Conservation (phyloP, 2,113 vertebrate genomes). For the Amblyopsis rosae region DNA sequence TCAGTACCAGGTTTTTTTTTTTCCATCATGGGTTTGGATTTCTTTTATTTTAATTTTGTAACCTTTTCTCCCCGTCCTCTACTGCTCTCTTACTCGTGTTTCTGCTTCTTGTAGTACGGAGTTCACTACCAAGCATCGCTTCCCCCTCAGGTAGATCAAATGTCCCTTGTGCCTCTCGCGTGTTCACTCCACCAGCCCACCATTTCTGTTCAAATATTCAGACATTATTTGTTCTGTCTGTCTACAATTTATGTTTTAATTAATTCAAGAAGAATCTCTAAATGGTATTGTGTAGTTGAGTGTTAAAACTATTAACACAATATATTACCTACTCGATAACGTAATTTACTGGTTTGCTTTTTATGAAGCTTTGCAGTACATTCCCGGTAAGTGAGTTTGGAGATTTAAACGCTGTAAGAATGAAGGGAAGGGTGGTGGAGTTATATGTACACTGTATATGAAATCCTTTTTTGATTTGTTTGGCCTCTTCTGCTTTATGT, state of each 20-base stretch:
- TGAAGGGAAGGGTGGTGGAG: background rate
- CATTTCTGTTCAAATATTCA: slow-evolving; percentile 13
- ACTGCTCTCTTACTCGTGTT: slow-evolving; percentile 59
- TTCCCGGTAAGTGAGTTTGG: too few species aligned
- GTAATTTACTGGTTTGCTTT: too few species aligned
- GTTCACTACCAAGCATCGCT: slow-evolving; percentile 73
- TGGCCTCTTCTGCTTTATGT: background rate
- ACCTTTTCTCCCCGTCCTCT: slow-evolving; percentile 22
- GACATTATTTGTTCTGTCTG: too few species aligned
- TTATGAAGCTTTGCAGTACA: too few species aligned
- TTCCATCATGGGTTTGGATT: background rate
- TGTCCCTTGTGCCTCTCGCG: slow-evolving; percentile 49
- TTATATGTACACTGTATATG: background rate
- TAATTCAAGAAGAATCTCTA: background rate
- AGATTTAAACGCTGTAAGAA: too few species aligned
- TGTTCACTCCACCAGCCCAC: slow-evolving; percentile 15
- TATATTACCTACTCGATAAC: too few species aligned
- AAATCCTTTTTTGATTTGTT: background rate
- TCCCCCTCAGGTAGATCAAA: slow-evolving; percentile 74
- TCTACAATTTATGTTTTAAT: too few species aligned
- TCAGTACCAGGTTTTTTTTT: background rate
- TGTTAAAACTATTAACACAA: too few species aligned
- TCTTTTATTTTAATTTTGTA: background rate
- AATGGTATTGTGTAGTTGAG: background rate
- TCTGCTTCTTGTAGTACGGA: slow-evolving; percentile 75